Conservation (phyloP, 2,113 vertebrate species). For the Syngnathus floridae region DNA sequence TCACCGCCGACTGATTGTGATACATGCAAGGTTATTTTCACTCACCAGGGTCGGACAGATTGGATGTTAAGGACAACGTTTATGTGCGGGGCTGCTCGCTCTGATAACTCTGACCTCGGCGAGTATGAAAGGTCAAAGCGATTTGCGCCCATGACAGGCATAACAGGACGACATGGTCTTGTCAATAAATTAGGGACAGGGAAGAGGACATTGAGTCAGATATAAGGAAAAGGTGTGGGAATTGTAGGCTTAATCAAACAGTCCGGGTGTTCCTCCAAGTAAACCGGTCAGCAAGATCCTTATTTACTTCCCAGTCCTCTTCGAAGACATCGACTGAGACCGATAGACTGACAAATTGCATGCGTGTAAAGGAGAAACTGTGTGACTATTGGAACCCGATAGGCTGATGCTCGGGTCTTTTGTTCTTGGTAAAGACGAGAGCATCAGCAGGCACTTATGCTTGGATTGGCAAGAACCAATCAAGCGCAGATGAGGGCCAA, state of each 20-base stretch:
- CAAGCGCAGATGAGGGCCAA: background rate
- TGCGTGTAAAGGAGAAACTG: conserved; percentile 1
- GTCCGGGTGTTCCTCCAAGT: conserved; percentile 22
- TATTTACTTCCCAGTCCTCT: conserved; percentile 31
- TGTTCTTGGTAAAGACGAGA: conserved; percentile 24
- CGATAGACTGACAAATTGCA: conserved; percentile 27
- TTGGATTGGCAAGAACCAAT: conserved; percentile 44
- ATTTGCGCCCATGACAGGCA: conserved; percentile 56
- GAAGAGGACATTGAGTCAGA: background rate
- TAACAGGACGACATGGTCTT: conserved; percentile 1
- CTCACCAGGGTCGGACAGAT: conserved; percentile 10
- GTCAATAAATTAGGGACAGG: conserved; percentile 15
- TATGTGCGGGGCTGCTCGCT: conserved; percentile 2
- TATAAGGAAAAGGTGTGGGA: conserved; percentile 14
- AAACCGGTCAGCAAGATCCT: conserved; percentile 20
- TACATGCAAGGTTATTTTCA: conserved; percentile 43
- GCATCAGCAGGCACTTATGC: conserved; percentile 37
- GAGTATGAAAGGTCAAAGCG: conserved; percentile 46
- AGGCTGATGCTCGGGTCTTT: conserved; percentile 33
- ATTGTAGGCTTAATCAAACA: conserved; percentile 44
- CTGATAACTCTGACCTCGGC: conserved; percentile 32
- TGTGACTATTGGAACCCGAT: conserved; percentile 26
- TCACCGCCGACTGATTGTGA: conserved; percentile 52
- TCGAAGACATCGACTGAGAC: conserved; percentile 21
- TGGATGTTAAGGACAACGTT: conserved; percentile 9